Evolutionary conservation across 2,113 vertebrate genomes (phyloP).

Genomic region (Gopherus evgoodei): DNA sequence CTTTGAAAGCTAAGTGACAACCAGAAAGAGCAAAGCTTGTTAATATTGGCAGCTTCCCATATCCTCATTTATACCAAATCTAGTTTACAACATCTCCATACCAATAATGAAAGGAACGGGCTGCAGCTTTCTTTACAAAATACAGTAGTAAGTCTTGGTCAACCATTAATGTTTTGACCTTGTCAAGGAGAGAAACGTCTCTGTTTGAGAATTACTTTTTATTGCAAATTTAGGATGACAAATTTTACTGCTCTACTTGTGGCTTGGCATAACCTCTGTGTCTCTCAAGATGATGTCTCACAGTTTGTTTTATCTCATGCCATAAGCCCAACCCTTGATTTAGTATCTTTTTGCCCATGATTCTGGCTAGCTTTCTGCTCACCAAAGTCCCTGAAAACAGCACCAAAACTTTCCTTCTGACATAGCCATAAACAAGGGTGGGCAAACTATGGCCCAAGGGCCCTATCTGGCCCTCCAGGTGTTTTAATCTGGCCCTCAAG

Average conservation of each 20-base stretch:
- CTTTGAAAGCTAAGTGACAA: not conserved
- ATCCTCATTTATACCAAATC: not conserved
- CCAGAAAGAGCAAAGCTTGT: not conserved
- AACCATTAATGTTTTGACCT: not conserved
- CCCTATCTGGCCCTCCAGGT: too few species aligned
- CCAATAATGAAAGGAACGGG: not conserved
- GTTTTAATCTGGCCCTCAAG: too few species aligned
- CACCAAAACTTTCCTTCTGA: not conserved
- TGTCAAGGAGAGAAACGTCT: not conserved
- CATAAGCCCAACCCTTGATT: not conserved
- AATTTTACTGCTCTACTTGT: not conserved
- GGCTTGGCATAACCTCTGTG: fast-evolving
- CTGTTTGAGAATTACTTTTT: not conserved
- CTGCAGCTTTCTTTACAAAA: conserved; percentile 1
- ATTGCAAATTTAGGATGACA: not conserved
- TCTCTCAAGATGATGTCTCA: not conserved
- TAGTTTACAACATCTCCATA: not conserved
- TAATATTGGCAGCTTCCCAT: not conserved
- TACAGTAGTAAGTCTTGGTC: not conserved
- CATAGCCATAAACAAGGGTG: not conserved
- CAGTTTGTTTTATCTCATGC: not conserved
- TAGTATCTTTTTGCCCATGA: fast-evolving
- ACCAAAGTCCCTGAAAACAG: not conserved
- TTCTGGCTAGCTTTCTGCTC: not conserved
- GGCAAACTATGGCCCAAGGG: too few species aligned